Base-by-base conservation (phyloP, 2,888 invertebrate genomes). In the Theretra japonica region DNA sequence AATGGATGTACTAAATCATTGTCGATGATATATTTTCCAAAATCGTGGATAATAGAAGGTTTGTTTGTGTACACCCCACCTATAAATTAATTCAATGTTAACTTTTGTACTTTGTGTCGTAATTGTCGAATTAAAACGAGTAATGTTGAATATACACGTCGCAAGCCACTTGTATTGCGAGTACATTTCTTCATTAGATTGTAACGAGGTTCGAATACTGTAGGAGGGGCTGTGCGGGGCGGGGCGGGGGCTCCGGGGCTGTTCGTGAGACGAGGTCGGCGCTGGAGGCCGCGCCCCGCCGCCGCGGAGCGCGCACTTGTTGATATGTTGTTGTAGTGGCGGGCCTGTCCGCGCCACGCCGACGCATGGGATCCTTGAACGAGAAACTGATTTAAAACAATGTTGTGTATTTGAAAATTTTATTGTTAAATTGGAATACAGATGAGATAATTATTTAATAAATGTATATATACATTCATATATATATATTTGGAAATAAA, bases 381-480 rank as follows among this genome's bases (percentile, higher is more conserved):
- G 89, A 84, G 88, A 87, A 88, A 89, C 87, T 89, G 87, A 90
- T 87, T 90, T 91, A 92, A 88, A 92, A 89, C 48, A 88, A 94
- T 94, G 94, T 95, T 95, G 94, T 94, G 91, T 94, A 93, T 94
- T 94, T 94, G 90, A 94, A 87, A 94, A 92, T 92, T 95, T 93
- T 95, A 95, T 95, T 94, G 94, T 95, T 95, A 90, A 93, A 92
- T 93, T 94, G 94, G 92, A 93, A 93, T 93, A 94, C 93, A 93
- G 90, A 93, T 91, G 89, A 94, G 91, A 91, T 91, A 88, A 93
- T 90, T 93, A 94, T 94, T 94, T 92, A 95, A 94, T 94, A 90
- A 93, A 94, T 95, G 93, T 94, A 93, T 93, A 92, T 90, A 89
- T 86, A 83, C 81, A 65, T 65, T 65, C 65, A 65, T 65, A 65